These are phyloP conservation scores for Cyprinodon variegatus DNA, from an alignment of 2,113 vertebrate genomes.

Conservation along the genomic window DNA sequence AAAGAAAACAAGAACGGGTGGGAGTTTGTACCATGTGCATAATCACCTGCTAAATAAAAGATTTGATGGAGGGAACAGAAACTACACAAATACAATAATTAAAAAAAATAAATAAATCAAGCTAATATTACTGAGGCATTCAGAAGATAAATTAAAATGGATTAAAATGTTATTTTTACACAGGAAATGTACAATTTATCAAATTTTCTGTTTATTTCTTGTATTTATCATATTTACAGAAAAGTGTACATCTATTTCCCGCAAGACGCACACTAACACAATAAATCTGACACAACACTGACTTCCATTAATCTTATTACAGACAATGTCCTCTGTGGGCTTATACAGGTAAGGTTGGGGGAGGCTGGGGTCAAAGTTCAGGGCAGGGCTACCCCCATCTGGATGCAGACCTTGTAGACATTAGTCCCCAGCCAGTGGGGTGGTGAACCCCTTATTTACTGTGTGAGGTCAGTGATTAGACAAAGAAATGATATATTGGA, in stretches of 20 bases:
- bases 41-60: constrained; percentile 67
- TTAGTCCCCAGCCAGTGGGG: constrained; percentile 68
- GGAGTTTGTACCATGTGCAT: constrained; percentile 53
- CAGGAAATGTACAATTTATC: background rate
- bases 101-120: background rate
- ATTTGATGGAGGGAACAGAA: constrained; percentile 33
- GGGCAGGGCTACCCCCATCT: constrained; percentile 54
- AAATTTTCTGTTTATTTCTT: background rate
- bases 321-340: constrained; percentile 64
- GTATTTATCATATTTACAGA: background rate
- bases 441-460: constrained; percentile 45
- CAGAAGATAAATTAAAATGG: background rate
- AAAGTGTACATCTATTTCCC: constrained; percentile 4
- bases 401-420: constrained; percentile 62
- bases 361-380: constrained; percentile 65
- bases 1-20: constrained; percentile 20
- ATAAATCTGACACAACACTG: constrained; percentile 54
- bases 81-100: constrained; percentile 8
- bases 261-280: constrained; percentile 30
- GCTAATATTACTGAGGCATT: background rate
- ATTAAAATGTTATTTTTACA: background rate
- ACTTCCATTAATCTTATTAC: constrained; percentile 76
- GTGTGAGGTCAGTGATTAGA: constrained; percentile 42
- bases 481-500: constrained; percentile 29
- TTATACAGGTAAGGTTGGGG: constrained; percentile 71